Conservation (phyloP, 2,888 invertebrate species). For the Ectemnius lituratus region DNA sequence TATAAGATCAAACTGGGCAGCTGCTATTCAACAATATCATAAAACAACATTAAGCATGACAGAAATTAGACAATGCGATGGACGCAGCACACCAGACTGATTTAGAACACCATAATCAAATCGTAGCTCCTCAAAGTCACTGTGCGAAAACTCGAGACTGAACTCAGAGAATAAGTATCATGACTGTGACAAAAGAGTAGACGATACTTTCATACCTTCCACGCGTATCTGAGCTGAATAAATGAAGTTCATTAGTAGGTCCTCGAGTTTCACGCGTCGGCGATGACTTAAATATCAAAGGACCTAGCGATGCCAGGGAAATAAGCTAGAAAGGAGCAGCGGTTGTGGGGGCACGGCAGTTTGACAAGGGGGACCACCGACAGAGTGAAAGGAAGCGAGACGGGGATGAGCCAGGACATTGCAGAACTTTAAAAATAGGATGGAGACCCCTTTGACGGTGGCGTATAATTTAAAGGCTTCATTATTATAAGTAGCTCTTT, state of each 20-base stretch:
- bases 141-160: too few relatives aligned
- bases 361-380: background rate
- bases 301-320: conserved; percentile 7
- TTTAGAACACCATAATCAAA: too few relatives aligned
- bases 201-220: too few relatives aligned
- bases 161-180: too few relatives aligned
- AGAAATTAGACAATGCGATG: too few relatives aligned
- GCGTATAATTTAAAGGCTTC: conserved; percentile 24
- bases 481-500: conserved; percentile 21
- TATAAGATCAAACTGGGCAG: too few relatives aligned
- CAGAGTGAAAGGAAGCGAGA: background rate
- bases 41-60: too few relatives aligned
- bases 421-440: conserved; percentile 1
- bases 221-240: too few relatives aligned
- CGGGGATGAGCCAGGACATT: background rate
- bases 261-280: background rate
- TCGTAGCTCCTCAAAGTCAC: too few relatives aligned
- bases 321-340: conserved; percentile 17
- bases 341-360: background rate
- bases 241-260: background rate
- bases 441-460: conserved; percentile 2
- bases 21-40: too few relatives aligned
- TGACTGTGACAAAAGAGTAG: too few relatives aligned
- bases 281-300: background rate
- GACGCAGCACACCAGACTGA: too few relatives aligned